phyloP scores from a whole-genome alignment of 2,113 vertebrate species.

The Microtus richardsoni region DNA sequence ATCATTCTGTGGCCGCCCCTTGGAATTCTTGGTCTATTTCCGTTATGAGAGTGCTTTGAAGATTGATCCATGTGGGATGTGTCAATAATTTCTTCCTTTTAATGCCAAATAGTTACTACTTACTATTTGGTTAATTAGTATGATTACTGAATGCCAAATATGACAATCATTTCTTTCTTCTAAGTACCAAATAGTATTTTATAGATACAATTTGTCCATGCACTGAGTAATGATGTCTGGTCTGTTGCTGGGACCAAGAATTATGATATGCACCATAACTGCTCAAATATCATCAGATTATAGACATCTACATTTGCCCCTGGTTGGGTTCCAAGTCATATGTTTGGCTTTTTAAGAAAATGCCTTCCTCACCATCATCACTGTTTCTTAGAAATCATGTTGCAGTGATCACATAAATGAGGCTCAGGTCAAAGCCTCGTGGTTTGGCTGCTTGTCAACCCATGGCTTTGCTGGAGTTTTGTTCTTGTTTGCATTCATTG shows the following conservation, averaged over 20 bases:
- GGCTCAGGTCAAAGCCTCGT: not conserved
- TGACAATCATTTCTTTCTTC: not conserved
- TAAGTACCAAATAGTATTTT: not conserved
- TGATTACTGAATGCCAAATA: no score
- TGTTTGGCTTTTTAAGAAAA: not conserved
- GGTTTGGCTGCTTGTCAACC: not conserved
- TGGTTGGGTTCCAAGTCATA: not conserved
- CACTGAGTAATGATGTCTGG: not conserved
- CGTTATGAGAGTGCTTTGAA: not conserved
- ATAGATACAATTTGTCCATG: not conserved
- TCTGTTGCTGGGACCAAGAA: not conserved
- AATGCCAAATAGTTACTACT: not conserved
- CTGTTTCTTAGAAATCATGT: not conserved
- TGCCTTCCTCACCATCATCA: not conserved
- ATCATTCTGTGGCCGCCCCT: not conserved
- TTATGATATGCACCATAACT: not conserved
- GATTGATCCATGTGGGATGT: rapidly evolving
- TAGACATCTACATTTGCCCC: rapidly evolving
- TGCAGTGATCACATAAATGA: not conserved
- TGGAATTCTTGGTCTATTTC: not conserved
- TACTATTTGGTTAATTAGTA: no score
- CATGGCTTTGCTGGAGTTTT: not conserved
- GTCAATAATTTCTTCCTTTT: not conserved
- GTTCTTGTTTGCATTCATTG: not conserved
- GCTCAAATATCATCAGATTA: not conserved